Percentiles rank a stretch among this genome's conserved stretches.
Conservation (phyloP, 2,797 vertebrate genomes). For the Halcyon chelicuti region DNA sequence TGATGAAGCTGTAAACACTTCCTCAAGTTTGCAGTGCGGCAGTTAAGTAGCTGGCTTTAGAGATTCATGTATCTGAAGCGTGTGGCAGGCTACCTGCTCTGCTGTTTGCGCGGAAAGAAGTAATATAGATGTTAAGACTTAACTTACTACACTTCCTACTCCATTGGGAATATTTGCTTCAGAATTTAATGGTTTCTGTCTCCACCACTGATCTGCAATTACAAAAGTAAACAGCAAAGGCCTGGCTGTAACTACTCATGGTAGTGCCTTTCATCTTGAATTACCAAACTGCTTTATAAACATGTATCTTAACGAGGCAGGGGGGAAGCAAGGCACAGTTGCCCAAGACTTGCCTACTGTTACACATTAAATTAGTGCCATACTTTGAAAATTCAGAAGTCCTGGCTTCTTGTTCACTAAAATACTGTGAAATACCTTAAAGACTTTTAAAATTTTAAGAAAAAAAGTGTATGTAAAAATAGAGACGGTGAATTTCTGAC, state of each 20-base stretch:
- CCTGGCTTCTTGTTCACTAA: background rate
- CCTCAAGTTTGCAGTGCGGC: background rate
- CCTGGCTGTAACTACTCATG: background rate
- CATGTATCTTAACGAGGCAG: background rate
- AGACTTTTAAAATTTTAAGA: background rate
- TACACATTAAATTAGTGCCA: background rate
- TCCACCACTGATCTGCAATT: background rate
- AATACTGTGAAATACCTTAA: background rate
- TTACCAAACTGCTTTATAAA: background rate
- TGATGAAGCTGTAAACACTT: background rate
- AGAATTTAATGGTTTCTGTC: background rate
- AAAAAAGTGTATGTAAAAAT: background rate
- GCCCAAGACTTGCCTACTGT: background rate
- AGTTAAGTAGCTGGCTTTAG: background rate
- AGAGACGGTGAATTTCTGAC: background rate
- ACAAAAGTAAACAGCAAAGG: background rate
- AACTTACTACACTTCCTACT: background rate
- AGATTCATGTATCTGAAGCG: background rate
- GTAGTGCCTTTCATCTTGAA: background rate
- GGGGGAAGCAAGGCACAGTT: background rate
- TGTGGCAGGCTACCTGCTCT: background rate
- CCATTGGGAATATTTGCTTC: background rate
- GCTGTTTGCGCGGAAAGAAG: background rate
- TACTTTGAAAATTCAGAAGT: background rate
- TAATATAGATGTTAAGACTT: background rate